Evolutionary conservation across 2,888 invertebrate genomes (phyloP).

Genomic region (Pheosia tremula): DNA sequence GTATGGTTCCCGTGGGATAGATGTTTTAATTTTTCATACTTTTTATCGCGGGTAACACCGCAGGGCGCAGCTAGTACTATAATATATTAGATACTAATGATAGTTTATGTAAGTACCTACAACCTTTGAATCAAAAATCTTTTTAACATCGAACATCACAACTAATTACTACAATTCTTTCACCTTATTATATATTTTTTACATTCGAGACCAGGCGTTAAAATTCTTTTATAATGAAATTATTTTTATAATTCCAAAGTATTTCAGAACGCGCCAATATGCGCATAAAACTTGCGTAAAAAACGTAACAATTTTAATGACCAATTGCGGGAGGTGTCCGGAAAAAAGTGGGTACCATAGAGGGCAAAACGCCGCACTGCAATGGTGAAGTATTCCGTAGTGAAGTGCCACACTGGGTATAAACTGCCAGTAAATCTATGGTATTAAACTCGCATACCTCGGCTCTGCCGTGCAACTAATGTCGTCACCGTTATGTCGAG

Average conservation of each 20-base stretch:
- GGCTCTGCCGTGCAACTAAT: constrained; percentile 35
- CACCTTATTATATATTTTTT: too few relatives aligned
- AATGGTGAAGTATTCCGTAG: not conserved
- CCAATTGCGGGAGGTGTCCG: constrained; percentile 22
- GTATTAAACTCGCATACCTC: constrained; percentile 30
- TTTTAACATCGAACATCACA: too few relatives aligned
- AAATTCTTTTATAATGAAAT: not conserved
- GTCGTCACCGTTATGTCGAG: constrained; percentile 50
- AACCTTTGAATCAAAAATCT: too few relatives aligned
- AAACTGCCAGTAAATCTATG: constrained; percentile 22
- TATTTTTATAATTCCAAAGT: not conserved
- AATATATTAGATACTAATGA: too few relatives aligned
- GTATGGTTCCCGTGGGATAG: too few relatives aligned
- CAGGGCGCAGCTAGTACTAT: too few relatives aligned
- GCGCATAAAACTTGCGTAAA: constrained; percentile 27
- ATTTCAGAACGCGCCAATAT: constrained; percentile 22
- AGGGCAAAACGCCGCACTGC: not conserved
- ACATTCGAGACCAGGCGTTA: not conserved
- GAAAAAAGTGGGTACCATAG: not conserved
- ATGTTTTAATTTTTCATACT: too few relatives aligned
- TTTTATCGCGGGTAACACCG: too few relatives aligned
- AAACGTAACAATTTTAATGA: constrained; percentile 36
- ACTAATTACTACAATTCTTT: too few relatives aligned
- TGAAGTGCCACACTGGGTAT: constrained; percentile 13
- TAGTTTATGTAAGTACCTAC: too few relatives aligned